Evolutionary conservation across 2,888 invertebrate species (phyloP), one percentile per base, ranked within the genome.

Genomic region (Tetanocera ferruginea): DNA sequence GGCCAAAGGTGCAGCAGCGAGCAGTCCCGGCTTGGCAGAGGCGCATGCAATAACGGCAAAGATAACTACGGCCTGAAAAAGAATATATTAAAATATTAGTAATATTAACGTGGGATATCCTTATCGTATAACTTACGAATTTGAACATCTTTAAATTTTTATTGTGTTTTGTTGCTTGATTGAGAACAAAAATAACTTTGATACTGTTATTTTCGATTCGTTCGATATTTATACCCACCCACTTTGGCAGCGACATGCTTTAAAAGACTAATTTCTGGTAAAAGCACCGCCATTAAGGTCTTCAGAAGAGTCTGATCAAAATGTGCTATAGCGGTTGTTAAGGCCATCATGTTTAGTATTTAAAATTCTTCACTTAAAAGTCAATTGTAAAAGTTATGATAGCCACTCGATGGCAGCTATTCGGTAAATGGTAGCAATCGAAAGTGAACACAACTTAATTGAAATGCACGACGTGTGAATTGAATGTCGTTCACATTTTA

Each of bases 41-140:
- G 69, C 81, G 57, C 80, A 80, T 9, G 80, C 82, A 43, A 82
- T 76, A 31, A 81, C 43, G 37, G 81, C 79, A 43, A 78, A 81
- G 49, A 82, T 25, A 11, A 79, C 81, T 64, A 80, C 57, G 28
- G 78, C 67, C 81, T 80, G 60, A 31, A 57, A 34, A 14, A 70
- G 28, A n/a, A 70, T 19, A 70, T 25, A 9, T 23, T 69, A 3
- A 37, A 52, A 51, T 23, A 5, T 52, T n/a, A n/a, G 2, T 28
- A 57, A 37, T 55, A 14, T 23, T 69, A n/a, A 6, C 9, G 3
- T 2, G 34, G 5, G 2, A 66, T 9, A n/a, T 57, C 37, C 66
- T 37, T 49, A 8, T 17, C 4, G n/a, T 8, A 49, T 49, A 2
- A 76, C 71, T 73, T 76, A 80, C 80, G 49, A 75, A 72, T 78